Evolutionary conservation across 2,797 vertebrate genomes (phyloP).

Genomic region (Valencia hispanica): DNA sequence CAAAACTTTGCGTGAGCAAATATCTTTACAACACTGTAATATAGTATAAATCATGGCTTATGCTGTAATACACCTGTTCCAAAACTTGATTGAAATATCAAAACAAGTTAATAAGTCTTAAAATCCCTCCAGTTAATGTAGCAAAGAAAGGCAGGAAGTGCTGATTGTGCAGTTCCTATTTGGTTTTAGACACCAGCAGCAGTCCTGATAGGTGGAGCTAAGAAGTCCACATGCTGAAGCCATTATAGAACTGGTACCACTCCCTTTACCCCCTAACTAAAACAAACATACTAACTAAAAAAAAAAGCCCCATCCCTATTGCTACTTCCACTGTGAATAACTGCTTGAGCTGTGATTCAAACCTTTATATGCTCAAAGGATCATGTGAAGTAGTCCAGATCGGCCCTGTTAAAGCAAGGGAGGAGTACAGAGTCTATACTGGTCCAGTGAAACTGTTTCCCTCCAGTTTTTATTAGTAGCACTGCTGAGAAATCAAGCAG

Average conservation of each 20-base stretch:
- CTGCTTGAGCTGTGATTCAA: constrained; percentile 56
- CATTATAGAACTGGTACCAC: constrained; percentile 78
- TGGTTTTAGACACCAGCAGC: constrained; percentile 52
- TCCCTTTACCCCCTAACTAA: constrained; percentile 64
- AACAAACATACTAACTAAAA: constrained; percentile 72
- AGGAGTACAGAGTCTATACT: constrained; percentile 18
- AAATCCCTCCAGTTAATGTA: constrained; percentile 31
- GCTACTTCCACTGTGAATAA: constrained; percentile 66
- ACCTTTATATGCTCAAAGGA: constrained; percentile 32
- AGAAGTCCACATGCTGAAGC: constrained; percentile 77
- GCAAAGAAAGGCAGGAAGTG: constrained; percentile 68
- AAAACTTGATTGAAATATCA: background rate
- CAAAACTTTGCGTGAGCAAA: background rate
- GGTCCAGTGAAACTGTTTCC: constrained; percentile 12
- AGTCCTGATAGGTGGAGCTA: constrained; percentile 69
- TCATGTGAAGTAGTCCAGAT: constrained; percentile 38
- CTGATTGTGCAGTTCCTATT: constrained; percentile 77
- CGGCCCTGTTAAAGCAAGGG: constrained; percentile 18
- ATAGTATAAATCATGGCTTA: background rate
- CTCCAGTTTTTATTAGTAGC: constrained; percentile 1
- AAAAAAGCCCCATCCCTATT: constrained; percentile 57
- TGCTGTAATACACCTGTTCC: background rate
- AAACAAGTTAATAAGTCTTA: background rate
- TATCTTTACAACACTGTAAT: background rate
- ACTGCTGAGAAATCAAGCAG: background rate